These are phyloP conservation scores for Ptychadena robeensis DNA, from an alignment of 2,797 vertebrate species.

Conservation along the genomic window DNA sequence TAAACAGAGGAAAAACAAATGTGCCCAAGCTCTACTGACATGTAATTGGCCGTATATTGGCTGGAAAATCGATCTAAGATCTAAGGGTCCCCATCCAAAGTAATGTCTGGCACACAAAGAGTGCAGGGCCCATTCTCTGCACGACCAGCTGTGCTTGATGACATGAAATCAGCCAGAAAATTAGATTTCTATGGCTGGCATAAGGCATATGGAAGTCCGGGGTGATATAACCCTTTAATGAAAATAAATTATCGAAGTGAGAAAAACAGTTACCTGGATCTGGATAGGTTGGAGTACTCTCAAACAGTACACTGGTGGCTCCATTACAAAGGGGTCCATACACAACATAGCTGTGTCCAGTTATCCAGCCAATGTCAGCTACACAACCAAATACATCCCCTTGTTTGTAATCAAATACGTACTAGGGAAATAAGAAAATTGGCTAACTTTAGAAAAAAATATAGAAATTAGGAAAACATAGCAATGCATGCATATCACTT, in stretches of 20 bases:
- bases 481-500: not conserved
- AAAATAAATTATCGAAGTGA: not conserved
- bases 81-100: no score
- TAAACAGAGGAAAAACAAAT: no score
- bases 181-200: no score
- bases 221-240: not conserved
- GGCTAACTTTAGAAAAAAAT: not conserved
- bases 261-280: constrained; percentile 82
- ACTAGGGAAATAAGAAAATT: constrained; percentile 73
- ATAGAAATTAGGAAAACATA: not conserved
- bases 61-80: no score
- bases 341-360: constrained; percentile 93
- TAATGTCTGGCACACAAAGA: no score
- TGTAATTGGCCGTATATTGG: no score
- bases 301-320: constrained; percentile 91
- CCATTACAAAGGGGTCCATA: constrained; percentile 95
- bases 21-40: no score
- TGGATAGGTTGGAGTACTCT: constrained; percentile 93
- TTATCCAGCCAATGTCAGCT: constrained; percentile 97
- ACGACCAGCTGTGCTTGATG: no score
- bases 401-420: constrained; percentile 89
- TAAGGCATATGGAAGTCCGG: no score
- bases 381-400: constrained; percentile 92
- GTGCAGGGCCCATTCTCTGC: no score
- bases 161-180: no score